Base-by-base conservation (phyloP, 2,113 vertebrate species). In the Heteronetta atricapilla region DNA sequence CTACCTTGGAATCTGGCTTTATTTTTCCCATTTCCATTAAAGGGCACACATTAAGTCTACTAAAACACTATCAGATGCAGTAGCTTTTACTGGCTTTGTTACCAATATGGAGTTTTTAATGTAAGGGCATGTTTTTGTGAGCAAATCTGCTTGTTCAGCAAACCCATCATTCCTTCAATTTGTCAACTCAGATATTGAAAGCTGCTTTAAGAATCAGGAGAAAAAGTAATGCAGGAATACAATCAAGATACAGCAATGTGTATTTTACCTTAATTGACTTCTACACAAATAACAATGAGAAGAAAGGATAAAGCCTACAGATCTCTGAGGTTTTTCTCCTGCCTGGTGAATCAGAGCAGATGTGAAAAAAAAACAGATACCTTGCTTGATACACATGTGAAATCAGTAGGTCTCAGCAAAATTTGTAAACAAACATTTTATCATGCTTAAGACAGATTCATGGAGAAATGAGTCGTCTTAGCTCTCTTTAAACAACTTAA, bases 241-340 rank as follows among this genome's bases (percentile, higher is more conserved):
- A 88, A 66, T 5, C 36, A 7, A 42, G 52, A 13, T 0, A 48
- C 20, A 13, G 31, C 31, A 46, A 50, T 0, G 2, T 13, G 2
- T 9, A 8, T 59, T 68, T 89, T 25, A 25, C 23, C 31, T 33
- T 6, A 38, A 22, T 5, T 70, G 26, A 23, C 40, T 89, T 48
- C 48, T 18, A 38, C 56, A 3, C 33, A 22, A 55, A 13, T 3
- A 10, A 4, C 0, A 16, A 14, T 1, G 22, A 53, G 77, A 31
- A 86, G 66, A 36, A 59, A 21, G 38, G 62, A n/a, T 2, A 60
- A 74, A 93, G 15, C 9, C 40, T 69, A 7, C 48, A 20, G 15
- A 17, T 21, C 16, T 26, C 67, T 16, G 0, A 42, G 53, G n/a
- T 22, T 19, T 19, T 50, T 42, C 76, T 73, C 53, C 59, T 21